Conservation (phyloP, 2,113 vertebrate genomes). For the Phylloscopus whistleri region DNA sequence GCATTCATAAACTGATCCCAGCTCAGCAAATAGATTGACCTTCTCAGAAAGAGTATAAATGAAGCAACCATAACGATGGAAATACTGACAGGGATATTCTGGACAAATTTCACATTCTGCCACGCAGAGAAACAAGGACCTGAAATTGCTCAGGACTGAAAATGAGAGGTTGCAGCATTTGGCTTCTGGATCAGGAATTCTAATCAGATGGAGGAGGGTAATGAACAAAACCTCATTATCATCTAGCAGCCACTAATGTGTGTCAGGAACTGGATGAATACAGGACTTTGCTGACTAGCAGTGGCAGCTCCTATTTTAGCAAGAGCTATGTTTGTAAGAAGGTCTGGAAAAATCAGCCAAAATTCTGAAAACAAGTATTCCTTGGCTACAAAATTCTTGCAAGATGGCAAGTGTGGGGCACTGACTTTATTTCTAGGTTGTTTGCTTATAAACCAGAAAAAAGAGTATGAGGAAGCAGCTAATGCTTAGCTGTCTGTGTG, state of each 20-base stretch:
- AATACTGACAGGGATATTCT: not conserved
- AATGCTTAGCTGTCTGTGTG: not conserved
- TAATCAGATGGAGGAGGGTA: slow-evolving; percentile 1
- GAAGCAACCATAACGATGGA: not conserved
- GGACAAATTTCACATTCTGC: not conserved
- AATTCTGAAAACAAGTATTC: not conserved
- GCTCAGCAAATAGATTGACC: not conserved
- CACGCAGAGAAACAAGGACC: not conserved
- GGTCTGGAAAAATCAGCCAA: not conserved
- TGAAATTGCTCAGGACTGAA: slow-evolving; percentile 15
- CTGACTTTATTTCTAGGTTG: not conserved
- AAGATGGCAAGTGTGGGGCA: not conserved
- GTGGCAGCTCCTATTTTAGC: not conserved
- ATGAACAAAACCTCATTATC: slow-evolving; percentile 33
- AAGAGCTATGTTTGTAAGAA: not conserved
- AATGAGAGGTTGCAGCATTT: slow-evolving; percentile 29
- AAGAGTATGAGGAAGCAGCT: not conserved
- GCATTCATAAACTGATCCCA: not conserved
- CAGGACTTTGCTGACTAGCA: not conserved
- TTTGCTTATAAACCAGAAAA: not conserved
- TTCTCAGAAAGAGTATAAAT: not conserved
- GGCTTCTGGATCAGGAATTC: slow-evolving; percentile 26
- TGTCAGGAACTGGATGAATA: not conserved
- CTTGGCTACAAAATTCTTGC: not conserved
- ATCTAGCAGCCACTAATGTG: slow-evolving; percentile 2